phyloP scores from a whole-genome alignment of 2,888 invertebrate genomes.

The Notodonta ziczac region DNA sequence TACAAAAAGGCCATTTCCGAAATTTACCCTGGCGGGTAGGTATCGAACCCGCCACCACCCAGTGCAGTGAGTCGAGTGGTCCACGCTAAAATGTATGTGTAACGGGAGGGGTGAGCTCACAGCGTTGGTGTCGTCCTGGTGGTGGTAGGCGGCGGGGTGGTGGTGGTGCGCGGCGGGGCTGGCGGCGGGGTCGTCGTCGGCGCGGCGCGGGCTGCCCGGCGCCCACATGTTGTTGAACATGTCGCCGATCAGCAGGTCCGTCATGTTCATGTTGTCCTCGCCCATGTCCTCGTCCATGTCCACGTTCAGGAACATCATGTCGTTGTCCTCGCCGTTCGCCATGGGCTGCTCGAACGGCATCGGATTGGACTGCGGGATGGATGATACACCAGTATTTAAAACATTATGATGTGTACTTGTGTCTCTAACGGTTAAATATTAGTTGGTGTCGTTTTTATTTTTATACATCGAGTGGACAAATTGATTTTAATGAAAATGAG shows the following conservation, averaged over 20 bases:
- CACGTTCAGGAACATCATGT: conserved; percentile 76
- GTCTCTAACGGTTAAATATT: too few species aligned
- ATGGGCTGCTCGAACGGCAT: conserved; percentile 76
- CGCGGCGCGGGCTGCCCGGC: conserved; percentile 52
- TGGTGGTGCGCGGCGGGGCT: conserved; percentile 51
- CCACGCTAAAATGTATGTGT: too few species aligned
- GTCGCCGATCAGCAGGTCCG: conserved; percentile 87
- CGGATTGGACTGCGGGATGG: conserved; percentile 64
- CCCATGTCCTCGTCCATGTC: conserved; percentile 84
- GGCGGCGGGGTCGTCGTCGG: conserved; percentile 51
- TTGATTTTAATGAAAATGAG: too few species aligned
- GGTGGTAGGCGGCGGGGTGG: conserved; percentile 47
- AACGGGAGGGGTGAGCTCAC: conserved; percentile 28
- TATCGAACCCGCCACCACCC: too few species aligned
- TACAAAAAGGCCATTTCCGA: too few species aligned
- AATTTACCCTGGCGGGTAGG: too few species aligned
- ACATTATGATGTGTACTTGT: too few species aligned
- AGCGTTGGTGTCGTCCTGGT: conserved; percentile 47
- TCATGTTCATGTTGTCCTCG: conserved; percentile 88
- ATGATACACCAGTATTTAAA: too few species aligned
- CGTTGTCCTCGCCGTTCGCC: conserved; percentile 78
- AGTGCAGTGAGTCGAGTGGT: too few species aligned
- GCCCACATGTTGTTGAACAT: conserved; percentile 87
- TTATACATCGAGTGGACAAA: too few species aligned
- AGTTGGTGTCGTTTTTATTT: too few species aligned